phyloP scores from a whole-genome alignment of 2,888 invertebrate species.

The Napeogenes inachia region DNA sequence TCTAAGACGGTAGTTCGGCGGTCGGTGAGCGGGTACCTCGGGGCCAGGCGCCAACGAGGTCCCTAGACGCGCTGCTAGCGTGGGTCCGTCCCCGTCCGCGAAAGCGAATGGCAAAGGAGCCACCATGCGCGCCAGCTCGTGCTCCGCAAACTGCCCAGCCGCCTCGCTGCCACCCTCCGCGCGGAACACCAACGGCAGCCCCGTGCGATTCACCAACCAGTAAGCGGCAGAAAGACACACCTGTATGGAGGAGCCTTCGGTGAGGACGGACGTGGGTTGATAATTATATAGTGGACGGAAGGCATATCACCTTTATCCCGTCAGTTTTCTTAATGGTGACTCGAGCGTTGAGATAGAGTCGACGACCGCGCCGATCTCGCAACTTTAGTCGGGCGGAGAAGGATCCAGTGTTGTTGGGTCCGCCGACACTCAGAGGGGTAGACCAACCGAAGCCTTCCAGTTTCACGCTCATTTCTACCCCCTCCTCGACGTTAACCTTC shows the following conservation, averaged over 20 bases:
- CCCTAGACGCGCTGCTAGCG: conserved; percentile 87
- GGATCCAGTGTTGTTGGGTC: conserved; percentile 48
- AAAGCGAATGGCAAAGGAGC: conserved; percentile 96
- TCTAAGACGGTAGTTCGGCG: too few species aligned
- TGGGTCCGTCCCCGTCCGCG: conserved; percentile 90
- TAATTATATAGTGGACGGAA: background rate
- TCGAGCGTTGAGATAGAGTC: conserved; percentile 85
- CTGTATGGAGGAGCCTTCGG: conserved; percentile 44
- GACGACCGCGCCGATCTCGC: conserved; percentile 83
- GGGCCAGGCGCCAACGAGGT: conserved; percentile 72
- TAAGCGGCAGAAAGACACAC: conserved; percentile 89
- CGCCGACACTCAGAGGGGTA: conserved; percentile 77
- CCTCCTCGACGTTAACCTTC: conserved; percentile 84
- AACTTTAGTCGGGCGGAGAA: conserved; percentile 84
- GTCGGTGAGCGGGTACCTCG: conserved; percentile 39
- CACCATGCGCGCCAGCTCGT: conserved; percentile 95
- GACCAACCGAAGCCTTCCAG: conserved; percentile 90
- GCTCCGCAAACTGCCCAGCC: conserved; percentile 95
- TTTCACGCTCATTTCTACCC: conserved; percentile 84
- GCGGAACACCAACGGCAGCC: conserved; percentile 95
- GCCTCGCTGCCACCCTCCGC: conserved; percentile 90
- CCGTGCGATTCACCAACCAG: conserved; percentile 98
- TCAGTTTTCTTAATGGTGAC: conserved; percentile 64
- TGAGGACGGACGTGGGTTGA: too few species aligned
- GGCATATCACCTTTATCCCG: conserved; percentile 67